Percentiles rank a stretch among this genome's conserved stretches.
phyloP scores from a whole-genome alignment of 2,888 invertebrate genomes.

The Ligdia adustata region DNA sequence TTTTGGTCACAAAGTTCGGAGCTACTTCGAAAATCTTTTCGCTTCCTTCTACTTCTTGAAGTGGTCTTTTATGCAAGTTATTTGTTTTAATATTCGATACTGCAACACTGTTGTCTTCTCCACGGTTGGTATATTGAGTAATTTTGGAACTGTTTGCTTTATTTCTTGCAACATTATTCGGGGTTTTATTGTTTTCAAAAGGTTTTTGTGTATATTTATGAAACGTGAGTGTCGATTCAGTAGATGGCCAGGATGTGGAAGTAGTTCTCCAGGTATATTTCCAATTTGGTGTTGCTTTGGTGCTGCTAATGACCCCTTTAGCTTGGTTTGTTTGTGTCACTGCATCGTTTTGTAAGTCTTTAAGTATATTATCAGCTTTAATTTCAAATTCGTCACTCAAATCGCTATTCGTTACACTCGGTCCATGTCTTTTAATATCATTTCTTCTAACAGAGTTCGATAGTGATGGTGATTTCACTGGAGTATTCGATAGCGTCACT shows the following conservation, averaged over 20 bases:
- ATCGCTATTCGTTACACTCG: neutral
- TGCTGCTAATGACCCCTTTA: slow-evolving; percentile 6
- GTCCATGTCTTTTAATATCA: neutral
- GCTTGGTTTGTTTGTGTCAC: slow-evolving; percentile 1
- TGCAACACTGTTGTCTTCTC: neutral
- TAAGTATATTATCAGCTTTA: slow-evolving; percentile 20
- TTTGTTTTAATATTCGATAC: neutral
- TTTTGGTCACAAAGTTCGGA: slow-evolving; percentile 9
- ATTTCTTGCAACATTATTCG: neutral
- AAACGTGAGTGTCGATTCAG: neutral
- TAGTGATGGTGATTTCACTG: slow-evolving; percentile 47
- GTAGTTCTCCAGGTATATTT: slow-evolving; percentile 6
- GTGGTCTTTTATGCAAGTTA: neutral
- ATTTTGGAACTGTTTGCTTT: neutral
- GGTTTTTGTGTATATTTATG: slow-evolving; percentile 1
- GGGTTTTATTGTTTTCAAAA: neutral
- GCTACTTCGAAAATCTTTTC: slow-evolving; percentile 1
- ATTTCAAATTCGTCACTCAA: slow-evolving; percentile 26
- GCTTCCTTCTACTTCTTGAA: neutral
- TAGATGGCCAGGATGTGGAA: neutral
- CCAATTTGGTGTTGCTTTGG: slow-evolving; percentile 3
- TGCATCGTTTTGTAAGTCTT: slow-evolving; percentile 9
- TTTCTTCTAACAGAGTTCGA: slow-evolving; percentile 10
- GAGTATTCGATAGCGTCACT: slow-evolving; percentile 43
- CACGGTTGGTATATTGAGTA: neutral